phyloP scores from a whole-genome alignment of 2,888 invertebrate genomes.

The Notodromas monacha region DNA sequence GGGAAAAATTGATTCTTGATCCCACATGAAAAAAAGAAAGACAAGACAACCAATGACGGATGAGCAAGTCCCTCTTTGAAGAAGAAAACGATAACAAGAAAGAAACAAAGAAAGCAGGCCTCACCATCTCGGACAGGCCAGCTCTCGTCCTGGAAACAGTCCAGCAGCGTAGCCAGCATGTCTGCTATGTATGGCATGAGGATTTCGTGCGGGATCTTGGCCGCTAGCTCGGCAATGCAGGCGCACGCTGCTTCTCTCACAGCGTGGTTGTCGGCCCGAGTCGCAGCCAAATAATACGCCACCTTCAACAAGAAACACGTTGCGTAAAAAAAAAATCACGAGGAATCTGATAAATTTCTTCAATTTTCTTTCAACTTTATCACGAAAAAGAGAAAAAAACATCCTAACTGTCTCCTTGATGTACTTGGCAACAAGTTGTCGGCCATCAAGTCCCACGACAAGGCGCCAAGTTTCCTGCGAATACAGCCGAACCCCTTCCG shows the following conservation, averaged over 20 bases:
- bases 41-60: too few species aligned
- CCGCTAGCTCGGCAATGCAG: constrained; percentile 22
- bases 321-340: too few species aligned
- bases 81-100: neutral
- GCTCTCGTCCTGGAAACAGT: constrained; percentile 22
- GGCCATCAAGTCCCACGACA: constrained; percentile 18
- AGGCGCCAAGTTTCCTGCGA: constrained; percentile 22
- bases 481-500: constrained; percentile 22
- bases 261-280: constrained; percentile 22
- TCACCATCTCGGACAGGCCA: constrained; percentile 24
- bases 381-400: too few species aligned
- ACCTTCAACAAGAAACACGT: constrained; percentile 14
- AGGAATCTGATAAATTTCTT: too few species aligned
- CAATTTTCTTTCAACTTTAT: too few species aligned
- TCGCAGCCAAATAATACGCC: constrained; percentile 19
- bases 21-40: too few species aligned
- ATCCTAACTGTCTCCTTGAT: too few species aligned
- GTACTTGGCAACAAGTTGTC: constrained; percentile 18
- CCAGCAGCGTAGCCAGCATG: constrained; percentile 18
- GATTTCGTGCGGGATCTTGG: constrained; percentile 16
- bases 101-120: constrained; percentile 8
- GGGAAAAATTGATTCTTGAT: too few species aligned
- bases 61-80: too few species aligned
- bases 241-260: constrained; percentile 24
- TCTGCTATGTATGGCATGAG: constrained; percentile 17